These are phyloP conservation scores for Agonopterix subpropinquella DNA, from an alignment of 2,888 invertebrate species.

Conservation along the genomic window DNA sequence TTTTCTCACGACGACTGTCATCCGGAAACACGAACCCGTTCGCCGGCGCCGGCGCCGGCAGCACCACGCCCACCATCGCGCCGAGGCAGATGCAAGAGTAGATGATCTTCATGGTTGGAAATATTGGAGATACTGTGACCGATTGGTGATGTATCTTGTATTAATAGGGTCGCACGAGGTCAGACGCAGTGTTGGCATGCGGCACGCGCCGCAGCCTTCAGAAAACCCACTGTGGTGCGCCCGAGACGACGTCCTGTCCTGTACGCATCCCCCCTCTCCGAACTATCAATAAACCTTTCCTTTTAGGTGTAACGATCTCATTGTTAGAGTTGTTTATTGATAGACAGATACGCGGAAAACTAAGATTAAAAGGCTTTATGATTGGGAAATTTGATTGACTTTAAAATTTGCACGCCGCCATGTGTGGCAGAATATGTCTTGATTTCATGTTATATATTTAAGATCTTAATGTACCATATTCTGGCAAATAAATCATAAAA, in stretches of 20 bases:
- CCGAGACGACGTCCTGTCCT: conserved; percentile 55
- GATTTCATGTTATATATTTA: too few species aligned
- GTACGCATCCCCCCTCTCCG: conserved; percentile 49
- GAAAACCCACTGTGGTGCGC: conserved; percentile 69
- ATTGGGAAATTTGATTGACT: too few species aligned
- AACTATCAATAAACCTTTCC: conserved; percentile 27
- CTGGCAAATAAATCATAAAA: too few species aligned
- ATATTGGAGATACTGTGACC: conserved; percentile 53
- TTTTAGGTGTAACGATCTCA: conserved; percentile 50
- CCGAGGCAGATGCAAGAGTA: conserved; percentile 41
- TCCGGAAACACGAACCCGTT: conserved; percentile 58
- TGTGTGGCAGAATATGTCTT: too few species aligned
- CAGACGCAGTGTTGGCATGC: conserved; percentile 66
- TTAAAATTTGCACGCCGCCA: too few species aligned
- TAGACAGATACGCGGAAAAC: conserved; percentile 34
- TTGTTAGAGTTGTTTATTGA: conserved; percentile 37
- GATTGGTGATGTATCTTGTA: conserved; percentile 55
- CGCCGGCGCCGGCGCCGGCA: conserved; percentile 44
- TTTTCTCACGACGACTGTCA: conserved; percentile 48
- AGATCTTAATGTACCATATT: too few species aligned
- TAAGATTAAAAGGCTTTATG: conserved; percentile 18
- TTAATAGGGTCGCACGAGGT: conserved; percentile 72
- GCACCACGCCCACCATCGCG: conserved; percentile 23
- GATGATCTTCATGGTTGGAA: conserved; percentile 59
- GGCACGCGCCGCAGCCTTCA: conserved; percentile 74